These are phyloP conservation scores for Heliconius himera DNA, from an alignment of 1,140 invertebrate genomes.

Conservation along the genomic window DNA sequence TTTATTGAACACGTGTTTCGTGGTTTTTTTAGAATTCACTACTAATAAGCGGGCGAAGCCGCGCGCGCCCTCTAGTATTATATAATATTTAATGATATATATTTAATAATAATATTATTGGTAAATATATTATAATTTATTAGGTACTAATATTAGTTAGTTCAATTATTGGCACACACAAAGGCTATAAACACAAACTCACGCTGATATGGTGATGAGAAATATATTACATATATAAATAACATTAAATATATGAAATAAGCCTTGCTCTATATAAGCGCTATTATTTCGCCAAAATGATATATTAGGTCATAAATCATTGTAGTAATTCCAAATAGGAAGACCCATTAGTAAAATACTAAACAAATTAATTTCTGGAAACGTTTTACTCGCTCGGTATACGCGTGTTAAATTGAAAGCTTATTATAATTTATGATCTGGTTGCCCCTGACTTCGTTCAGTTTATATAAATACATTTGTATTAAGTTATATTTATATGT, in stretches of 20 bases:
- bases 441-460: conserved; percentile 11
- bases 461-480: not conserved
- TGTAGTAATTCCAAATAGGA: conserved; percentile 29
- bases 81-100: too few relatives aligned
- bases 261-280: not conserved
- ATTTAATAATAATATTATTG: too few relatives aligned
- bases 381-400: conserved; percentile 11
- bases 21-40: too few relatives aligned
- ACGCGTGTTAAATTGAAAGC: conserved; percentile 14
- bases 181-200: not conserved
- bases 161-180: not conserved
- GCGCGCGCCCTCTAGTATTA: too few relatives aligned
- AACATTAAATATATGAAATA: not conserved
- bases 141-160: not conserved
- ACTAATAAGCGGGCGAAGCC: too few relatives aligned
- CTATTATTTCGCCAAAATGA: conserved; percentile 7
- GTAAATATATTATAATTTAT: too few relatives aligned
- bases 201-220: not conserved
- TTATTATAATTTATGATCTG: conserved; percentile 4
- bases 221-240: not conserved
- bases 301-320: conserved; percentile 28
- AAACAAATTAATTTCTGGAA: conserved; percentile 37
- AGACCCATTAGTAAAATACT: conserved; percentile 29
- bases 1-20: too few relatives aligned
- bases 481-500: not conserved